phyloP scores from a whole-genome alignment of 53 echinoderm and acorn worm species.

The Hippasteria phrygiana region DNA sequence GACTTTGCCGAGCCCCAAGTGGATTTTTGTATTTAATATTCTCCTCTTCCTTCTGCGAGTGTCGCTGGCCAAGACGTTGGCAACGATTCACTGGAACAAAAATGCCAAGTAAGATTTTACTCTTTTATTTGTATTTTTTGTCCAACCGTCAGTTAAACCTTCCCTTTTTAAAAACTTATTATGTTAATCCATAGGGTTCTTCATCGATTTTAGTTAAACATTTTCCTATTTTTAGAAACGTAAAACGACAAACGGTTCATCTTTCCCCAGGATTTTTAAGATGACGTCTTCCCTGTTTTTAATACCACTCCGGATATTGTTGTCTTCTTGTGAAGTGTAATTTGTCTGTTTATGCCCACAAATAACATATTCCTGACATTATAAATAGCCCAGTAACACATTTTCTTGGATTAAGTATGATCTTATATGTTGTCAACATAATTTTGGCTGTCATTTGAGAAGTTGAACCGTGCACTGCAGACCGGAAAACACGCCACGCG shows the following conservation, averaged over 20 bases:
- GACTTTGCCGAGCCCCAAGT: constrained; percentile 62
- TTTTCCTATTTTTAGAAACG: too few relatives aligned
- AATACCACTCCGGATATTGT: too few relatives aligned
- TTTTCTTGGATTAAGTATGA: too few relatives aligned
- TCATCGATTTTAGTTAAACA: too few relatives aligned
- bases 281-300: too few relatives aligned
- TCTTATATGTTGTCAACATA: too few relatives aligned
- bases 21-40: constrained; percentile 69
- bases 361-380: too few relatives aligned
- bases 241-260: too few relatives aligned
- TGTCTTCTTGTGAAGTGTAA: too few relatives aligned
- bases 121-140: background rate
- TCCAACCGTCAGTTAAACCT: background rate
- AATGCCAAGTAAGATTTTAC: constrained; percentile 57
- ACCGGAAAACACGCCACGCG: background rate
- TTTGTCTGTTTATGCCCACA: too few relatives aligned
- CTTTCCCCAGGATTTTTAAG: too few relatives aligned
- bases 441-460: background rate
- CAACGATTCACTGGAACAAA: constrained; percentile 56
- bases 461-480: background rate
- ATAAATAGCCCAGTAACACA: too few relatives aligned
- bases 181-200: background rate
- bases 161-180: background rate
- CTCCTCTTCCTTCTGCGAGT: constrained; percentile 41
- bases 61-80: constrained; percentile 54